These are phyloP conservation scores for Ictalurus furcatus DNA, from an alignment of 2,113 vertebrate species.

Conservation along the genomic window DNA sequence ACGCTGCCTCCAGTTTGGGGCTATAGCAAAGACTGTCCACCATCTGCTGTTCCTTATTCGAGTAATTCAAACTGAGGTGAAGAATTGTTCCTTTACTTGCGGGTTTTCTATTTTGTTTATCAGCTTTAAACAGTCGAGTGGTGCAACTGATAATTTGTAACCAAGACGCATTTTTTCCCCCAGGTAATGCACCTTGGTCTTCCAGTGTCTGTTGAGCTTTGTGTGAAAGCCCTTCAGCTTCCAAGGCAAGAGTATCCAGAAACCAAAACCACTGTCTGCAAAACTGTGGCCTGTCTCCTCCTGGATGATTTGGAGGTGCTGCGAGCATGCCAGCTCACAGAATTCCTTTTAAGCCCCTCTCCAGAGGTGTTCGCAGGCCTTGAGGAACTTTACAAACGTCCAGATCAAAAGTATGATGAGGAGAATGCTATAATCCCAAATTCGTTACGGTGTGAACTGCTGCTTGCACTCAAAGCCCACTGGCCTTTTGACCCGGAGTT, in stretches of 20 bases:
- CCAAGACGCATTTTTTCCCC: conserved; percentile 3
- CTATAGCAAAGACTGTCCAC: conserved; percentile 91
- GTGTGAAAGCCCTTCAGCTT: conserved; percentile 94
- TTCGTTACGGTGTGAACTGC: conserved; percentile 92
- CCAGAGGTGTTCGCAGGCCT: conserved; percentile 81
- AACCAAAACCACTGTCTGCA: conserved; percentile 89
- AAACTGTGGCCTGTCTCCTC: conserved; percentile 90
- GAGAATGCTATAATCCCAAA: conserved; percentile 90
- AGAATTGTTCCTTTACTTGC: conserved; percentile 1
- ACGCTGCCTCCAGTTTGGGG: conserved; percentile 94
- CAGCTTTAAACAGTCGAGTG: not conserved
- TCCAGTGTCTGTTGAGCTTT: conserved; percentile 86
- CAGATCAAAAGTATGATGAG: conserved; percentile 93
- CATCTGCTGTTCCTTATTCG: conserved; percentile 94
- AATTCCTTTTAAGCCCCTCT: conserved; percentile 87
- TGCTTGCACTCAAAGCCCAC: conserved; percentile 91
- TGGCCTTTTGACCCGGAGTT: conserved; percentile 99
- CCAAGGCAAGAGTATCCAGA: conserved; percentile 85
- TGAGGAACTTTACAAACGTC: conserved; percentile 87
- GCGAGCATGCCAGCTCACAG: conserved; percentile 93
- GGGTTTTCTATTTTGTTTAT: not conserved
- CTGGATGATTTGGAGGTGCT: conserved; percentile 91
- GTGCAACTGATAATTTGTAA: not conserved
- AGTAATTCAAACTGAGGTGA: conserved; percentile 93
- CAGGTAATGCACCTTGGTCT: conserved; percentile 85